phyloP scores from a whole-genome alignment of 1,140 invertebrate genomes.

The Aphidius gifuensis region DNA sequence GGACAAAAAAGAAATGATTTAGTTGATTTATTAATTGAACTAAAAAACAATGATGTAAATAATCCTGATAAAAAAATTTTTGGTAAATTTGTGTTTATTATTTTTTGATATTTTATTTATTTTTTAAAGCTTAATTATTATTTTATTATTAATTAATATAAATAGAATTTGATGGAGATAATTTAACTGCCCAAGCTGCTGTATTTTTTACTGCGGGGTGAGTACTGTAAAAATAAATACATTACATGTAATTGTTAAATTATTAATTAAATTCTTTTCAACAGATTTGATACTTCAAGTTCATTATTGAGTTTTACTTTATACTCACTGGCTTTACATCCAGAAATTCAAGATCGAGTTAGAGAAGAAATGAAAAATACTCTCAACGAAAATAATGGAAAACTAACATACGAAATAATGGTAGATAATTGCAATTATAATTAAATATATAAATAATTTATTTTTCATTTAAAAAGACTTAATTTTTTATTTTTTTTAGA shows the following conservation, averaged over 20 bases:
- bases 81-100: background rate
- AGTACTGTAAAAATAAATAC: slow-evolving; percentile 53
- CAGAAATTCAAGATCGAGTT: slow-evolving; percentile 55
- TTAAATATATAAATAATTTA: too few relatives aligned
- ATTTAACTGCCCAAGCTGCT: slow-evolving; percentile 35
- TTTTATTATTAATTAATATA: background rate
- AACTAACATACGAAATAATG: slow-evolving; percentile 44
- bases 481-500: slow-evolving; percentile 37
- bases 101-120: background rate
- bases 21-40: slow-evolving; percentile 58
- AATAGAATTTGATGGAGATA: slow-evolving; percentile 32
- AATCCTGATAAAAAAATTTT: background rate
- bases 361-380: slow-evolving; percentile 55
- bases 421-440: slow-evolving; percentile 36
- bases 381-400: slow-evolving; percentile 41
- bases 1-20: slow-evolving; percentile 55
- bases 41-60: slow-evolving; percentile 45
- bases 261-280: too few relatives aligned
- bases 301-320: slow-evolving; percentile 51
- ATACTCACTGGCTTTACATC: slow-evolving; percentile 58
- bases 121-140: background rate
- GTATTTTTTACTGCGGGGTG: slow-evolving; percentile 55
- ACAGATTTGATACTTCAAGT: slow-evolving; percentile 38
- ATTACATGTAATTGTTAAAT: slow-evolving; percentile 34
- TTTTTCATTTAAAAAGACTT: slow-evolving; percentile 27